Evolutionary conservation across 1,140 invertebrate species (phyloP), one percentile per base, ranked within the genome.

Genomic region (Patella vulgata): DNA sequence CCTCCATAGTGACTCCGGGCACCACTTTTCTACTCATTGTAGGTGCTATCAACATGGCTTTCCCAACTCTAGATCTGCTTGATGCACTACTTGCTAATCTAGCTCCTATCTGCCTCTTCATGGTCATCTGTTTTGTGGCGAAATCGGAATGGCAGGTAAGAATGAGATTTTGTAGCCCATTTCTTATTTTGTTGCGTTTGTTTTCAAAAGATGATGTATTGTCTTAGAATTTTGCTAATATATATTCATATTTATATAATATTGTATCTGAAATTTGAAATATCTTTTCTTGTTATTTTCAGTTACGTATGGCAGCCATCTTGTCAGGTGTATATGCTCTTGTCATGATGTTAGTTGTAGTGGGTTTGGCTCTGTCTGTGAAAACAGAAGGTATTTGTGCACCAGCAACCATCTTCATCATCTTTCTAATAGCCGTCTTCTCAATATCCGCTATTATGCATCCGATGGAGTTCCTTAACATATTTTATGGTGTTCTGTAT

Each of bases 401-500:
- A 12, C 81, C 82, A 3, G 82, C 79, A 2, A 77, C 82, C 3
- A 75, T 82, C 2, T 82, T 84, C 59, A 70, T 82, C 46, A 69
- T 82, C 33, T 74, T 81, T 55, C 47, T 83, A 6, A 57, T 77
- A 9, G 73, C 70, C 5, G 73, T 72, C 39, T 86, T 93, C 54
- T 80, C 92, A 2, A 78, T 92, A 27, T 89, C 91, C 1, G 92
- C 89, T 0, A 74, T 93, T 0, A 70, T 97, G 23, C 95, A 97
- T 86, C 95, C 95, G 0, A 89, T 78, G 76, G 94, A 96, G 82
- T 88, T 92, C 53, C 79, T 67, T 12, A 95, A 93, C 73, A 78
- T 97, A 4, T 79, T 90, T 11, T 91, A 89, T 62, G 90, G 93
- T 19, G 78, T 92, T 4, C 88, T 97, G 19, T 97, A 97, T 80